Conservation (phyloP, 2,113 vertebrate species). For the Ariopsis seemanni region DNA sequence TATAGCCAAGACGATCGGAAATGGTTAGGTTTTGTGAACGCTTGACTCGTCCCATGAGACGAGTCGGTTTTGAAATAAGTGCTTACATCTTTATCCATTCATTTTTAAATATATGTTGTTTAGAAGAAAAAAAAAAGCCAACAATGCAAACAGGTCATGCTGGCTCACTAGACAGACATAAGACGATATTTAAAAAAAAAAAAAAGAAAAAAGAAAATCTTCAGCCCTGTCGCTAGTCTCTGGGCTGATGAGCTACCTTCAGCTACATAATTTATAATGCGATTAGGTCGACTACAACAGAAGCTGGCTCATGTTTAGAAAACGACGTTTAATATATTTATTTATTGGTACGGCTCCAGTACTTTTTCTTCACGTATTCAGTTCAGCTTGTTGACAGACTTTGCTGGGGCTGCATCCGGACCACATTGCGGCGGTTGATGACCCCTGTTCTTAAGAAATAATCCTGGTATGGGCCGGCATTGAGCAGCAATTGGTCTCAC, state of each 20-base stretch:
- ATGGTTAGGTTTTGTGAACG: not conserved
- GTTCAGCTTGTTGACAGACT: not conserved
- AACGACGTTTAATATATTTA: not conserved
- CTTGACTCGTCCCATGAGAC: not conserved
- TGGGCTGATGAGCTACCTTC: not conserved
- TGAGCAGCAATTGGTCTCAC: not conserved
- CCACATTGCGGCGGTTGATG: not conserved
- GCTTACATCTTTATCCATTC: not conserved
- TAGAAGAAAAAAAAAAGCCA: too few relatives aligned
- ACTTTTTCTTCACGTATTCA: not conserved
- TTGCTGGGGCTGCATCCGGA: not conserved
- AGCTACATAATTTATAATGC: not conserved
- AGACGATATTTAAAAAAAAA: not conserved
- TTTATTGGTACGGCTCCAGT: not conserved
- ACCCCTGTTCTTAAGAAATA: not conserved
- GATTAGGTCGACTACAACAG: not conserved
- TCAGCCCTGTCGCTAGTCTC: not conserved
- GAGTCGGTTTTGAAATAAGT: too few relatives aligned
- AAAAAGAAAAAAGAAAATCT: too few relatives aligned
- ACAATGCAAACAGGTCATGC: too few relatives aligned
- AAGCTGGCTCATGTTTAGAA: not conserved
- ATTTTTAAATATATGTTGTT: too few relatives aligned
- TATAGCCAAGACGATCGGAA: not conserved
- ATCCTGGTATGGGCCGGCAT: conserved; percentile 12
- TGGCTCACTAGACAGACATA: too few relatives aligned